phyloP scores from a whole-genome alignment of 2,888 invertebrate genomes.

The Pachydiplax longipennis region DNA sequence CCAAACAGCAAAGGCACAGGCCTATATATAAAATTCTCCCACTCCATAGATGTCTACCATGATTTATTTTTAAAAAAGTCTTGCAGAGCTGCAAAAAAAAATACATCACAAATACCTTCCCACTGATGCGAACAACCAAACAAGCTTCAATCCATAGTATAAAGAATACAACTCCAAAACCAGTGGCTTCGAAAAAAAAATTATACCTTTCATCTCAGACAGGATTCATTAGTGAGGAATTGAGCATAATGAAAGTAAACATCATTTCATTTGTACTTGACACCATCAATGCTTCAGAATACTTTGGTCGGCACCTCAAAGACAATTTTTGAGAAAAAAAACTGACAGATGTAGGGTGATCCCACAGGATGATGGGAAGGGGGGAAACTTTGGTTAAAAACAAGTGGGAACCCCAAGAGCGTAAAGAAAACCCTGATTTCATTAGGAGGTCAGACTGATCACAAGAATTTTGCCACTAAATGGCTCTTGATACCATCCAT shows the following conservation, averaged over 20 bases:
- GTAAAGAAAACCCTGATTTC: background rate
- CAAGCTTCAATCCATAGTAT: background rate
- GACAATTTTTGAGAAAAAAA: slow-evolving; percentile 15
- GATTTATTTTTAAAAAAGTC: background rate
- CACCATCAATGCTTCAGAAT: slow-evolving; percentile 22
- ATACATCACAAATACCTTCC: background rate
- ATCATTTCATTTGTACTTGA: slow-evolving; percentile 34
- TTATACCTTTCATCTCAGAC: background rate
- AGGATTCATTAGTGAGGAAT: background rate
- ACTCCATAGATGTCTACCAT: background rate
- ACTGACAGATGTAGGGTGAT: background rate
- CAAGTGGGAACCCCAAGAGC: background rate
- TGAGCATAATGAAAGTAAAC: slow-evolving; percentile 35
- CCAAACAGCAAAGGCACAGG: slow-evolving; percentile 3
- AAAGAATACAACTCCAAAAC: background rate
- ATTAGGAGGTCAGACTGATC: background rate
- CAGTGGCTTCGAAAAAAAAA: background rate
- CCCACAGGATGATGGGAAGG: background rate
- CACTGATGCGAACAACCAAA: background rate
- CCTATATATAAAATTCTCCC: background rate
- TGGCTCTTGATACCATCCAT: background rate
- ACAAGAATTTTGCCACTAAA: background rate
- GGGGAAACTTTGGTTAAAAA: background rate
- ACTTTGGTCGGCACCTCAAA: slow-evolving; percentile 29
- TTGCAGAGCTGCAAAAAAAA: background rate